Conservation (phyloP, 2,797 vertebrate species). For the Champsocephalus esox region DNA sequence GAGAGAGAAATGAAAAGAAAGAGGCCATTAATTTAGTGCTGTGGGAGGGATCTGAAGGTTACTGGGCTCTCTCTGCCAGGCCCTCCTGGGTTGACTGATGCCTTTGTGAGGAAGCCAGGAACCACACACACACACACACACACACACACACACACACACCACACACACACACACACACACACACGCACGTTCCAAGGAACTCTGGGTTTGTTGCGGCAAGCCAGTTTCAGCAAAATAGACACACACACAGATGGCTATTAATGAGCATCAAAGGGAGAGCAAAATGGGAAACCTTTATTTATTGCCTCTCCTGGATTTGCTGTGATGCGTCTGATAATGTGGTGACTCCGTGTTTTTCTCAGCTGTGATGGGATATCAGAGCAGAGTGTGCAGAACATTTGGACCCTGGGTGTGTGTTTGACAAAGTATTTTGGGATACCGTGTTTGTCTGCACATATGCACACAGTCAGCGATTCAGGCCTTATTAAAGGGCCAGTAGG, state of each 20-base stretch:
- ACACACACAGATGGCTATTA: conserved; percentile 72
- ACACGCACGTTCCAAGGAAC: conserved; percentile 56
- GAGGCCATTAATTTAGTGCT: conserved; percentile 85
- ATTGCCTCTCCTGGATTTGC: conserved; percentile 57
- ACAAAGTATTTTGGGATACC: conserved; percentile 12
- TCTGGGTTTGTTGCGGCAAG: conserved; percentile 66
- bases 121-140: conserved; percentile 66
- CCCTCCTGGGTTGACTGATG: conserved; percentile 85
- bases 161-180: conserved; percentile 19
- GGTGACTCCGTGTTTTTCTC: conserved; percentile 23
- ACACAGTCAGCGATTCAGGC: not conserved
- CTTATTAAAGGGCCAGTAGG: conserved; percentile 2
- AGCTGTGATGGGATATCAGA: conserved; percentile 26
- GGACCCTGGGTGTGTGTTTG: not conserved
- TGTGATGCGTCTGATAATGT: conserved; percentile 54
- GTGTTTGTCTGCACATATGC: conserved; percentile 9
- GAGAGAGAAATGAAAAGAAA: conserved; percentile 79
- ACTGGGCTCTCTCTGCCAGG: conserved; percentile 80
- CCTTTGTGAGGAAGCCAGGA: conserved; percentile 83
- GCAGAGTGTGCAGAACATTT: conserved; percentile 4
- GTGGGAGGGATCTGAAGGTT: conserved; percentile 84
- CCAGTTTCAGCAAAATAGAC: conserved; percentile 60
- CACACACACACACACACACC: conserved; percentile 33
- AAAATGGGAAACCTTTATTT: conserved; percentile 65
- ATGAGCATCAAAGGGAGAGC: conserved; percentile 67